Evolutionary conservation across 2,888 invertebrate genomes (phyloP), one percentile per base, ranked within the genome.

Genomic region (Oscheius myriophilus): DNA sequence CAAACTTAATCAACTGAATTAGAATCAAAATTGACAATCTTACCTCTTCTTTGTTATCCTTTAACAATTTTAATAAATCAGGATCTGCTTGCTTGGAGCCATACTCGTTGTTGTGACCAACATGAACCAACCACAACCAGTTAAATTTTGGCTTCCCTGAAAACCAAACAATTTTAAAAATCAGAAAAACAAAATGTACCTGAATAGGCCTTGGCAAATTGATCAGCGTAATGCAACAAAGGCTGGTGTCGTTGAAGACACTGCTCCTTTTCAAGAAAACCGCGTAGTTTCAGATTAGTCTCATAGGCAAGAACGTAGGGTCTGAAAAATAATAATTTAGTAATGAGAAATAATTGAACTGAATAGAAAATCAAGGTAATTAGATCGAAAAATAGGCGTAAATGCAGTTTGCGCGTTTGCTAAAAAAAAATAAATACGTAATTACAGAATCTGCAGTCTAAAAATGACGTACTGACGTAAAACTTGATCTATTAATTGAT

Each of bases 221-320:
- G 58, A 23, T 42, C 14, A 23, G 21, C 18, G 12, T 58, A 58
- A 25, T 21, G 43, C 7, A 58, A 26, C 9, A 41, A 18, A 23
- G n/a, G 58, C 1, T 41, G 58, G 23, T 58, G 58, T 2, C 58
- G 58, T 6, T 16, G 43, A 42, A 58, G 39, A 26, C 61, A 61
- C 18, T 61, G 49, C 49, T 61, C 49, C 16, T 49, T n/a, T 6
- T 14, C 39, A 0, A 33, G 26, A 21, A 26, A 26, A 6, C 26
- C 4, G 18, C 49, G n/a, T 6, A 49, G 49, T 39, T 26, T 12
- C 1, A n/a, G 18, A 21, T 61, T 49, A 18, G 46, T 46, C 7
- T 61, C 61, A 18, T 61, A 61, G 3, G 46, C 49, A n/a, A 49
- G 18, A 4, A 61, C 61, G 18, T 61, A 61, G 46, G 61, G 61